phyloP scores from a whole-genome alignment of 1,140 invertebrate genomes.

The Bilobella aurantiaca region DNA sequence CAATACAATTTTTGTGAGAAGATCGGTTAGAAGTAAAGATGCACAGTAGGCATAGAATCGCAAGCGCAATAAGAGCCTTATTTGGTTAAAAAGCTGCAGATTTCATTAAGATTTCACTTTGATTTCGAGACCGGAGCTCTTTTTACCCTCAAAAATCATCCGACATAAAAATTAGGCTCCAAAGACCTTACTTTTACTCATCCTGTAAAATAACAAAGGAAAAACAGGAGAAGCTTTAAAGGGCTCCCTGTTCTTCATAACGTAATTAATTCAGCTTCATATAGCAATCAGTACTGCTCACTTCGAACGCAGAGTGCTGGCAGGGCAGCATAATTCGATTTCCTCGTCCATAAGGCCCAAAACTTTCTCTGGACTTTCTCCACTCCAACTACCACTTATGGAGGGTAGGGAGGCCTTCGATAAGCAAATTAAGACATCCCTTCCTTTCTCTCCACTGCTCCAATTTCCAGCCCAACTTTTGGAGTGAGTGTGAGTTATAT shows the following conservation, averaged over 20 bases:
- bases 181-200: slow-evolving; percentile 6
- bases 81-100: no score
- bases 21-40: background rate
- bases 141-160: no score
- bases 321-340: background rate
- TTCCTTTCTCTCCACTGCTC: background rate
- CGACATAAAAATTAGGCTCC: no score
- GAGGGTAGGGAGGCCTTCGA: background rate
- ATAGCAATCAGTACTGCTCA: slow-evolving; percentile 12
- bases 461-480: no score
- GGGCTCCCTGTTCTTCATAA: background rate
- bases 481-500: slow-evolving; percentile 16
- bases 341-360: background rate
- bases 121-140: no score
- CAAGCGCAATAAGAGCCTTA: no score
- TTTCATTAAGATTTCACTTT: no score
- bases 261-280: slow-evolving; percentile 21
- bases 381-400: no score
- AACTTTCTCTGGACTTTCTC: background rate
- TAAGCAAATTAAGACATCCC: background rate
- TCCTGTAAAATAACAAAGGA: background rate
- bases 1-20: no score
- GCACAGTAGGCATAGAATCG: no score
- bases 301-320: background rate
- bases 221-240: background rate